Evolutionary conservation across 2,797 vertebrate species (phyloP), one percentile per base, ranked within the genome.

Genomic region (Alfaro cultratus): DNA sequence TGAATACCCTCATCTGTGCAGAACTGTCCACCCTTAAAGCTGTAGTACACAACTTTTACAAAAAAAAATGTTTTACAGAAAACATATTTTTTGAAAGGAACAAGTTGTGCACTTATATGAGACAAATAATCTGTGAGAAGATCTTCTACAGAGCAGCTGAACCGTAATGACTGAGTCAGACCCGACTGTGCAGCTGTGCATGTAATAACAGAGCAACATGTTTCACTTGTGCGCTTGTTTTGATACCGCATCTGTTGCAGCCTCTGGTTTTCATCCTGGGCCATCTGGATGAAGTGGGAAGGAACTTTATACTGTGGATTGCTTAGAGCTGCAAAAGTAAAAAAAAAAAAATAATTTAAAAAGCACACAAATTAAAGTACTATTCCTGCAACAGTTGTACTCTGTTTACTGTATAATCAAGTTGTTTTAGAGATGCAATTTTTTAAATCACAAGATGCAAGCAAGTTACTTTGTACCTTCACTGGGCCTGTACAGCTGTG

Each of bases 281-380:
- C 96, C 94, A 97, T 96, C 77, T 96, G 93, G 83, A 98, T 88
- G 62, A 99, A 95, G 55, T 97, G 95, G 75, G 87, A 84, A 1
- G 98, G 97, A 85, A 99, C 96, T 93, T 93, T 95, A 84, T 97
- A 98, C 0, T 94, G 92, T 34, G 96, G 96, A 89, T 97, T 98
- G 84, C 95, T 96, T 85, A 85, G 94, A 2, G 98, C 98, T 99
- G 95, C 41, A 84, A 74, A 74, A 36, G 83, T 3, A 62, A 75
- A 47, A 53, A 8, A 53, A 26, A 84, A 57, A 45, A 9, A 57
- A 64, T 36, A n/a, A n/a, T 8, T 23, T 1, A 26, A 45, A 49
- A 77, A 13, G 49, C 11, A 45, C 3, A 53, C 8, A 1, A 31
- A 31, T n/a, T 51, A 4, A 68, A 34, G 15, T 5, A 68, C 29